Evolutionary conservation across 2,888 invertebrate genomes (phyloP), one percentile per base, ranked within the genome.

Genomic region (Amphipoea lucens): DNA sequence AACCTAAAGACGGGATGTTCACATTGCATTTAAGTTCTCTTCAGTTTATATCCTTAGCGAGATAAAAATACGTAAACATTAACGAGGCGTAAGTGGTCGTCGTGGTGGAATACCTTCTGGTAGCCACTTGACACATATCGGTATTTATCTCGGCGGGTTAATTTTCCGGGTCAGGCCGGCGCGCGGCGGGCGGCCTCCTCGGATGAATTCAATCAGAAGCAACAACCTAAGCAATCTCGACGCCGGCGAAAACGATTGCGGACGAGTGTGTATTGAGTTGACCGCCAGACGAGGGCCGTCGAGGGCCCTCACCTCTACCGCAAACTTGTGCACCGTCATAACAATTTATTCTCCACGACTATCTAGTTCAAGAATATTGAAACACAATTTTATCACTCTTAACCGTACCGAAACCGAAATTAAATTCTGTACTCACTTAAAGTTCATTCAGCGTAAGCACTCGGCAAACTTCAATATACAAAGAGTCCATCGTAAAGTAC

Each of bases 141-240:
- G 92, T 93, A 93, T 94, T 94, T 95, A 94, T 95, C 94, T 93
- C 92, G 92, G 91, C 89, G 92, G 93, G 95, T 94, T 95, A 95
- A 95, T 95, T 95, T 95, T 94, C 93, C 93, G 93, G 93, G 93
- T 93, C 93, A 92, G 90, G 88, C 92, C 85, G 89, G 86, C 90
- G 84, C 66, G 89, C 88, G 88, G 88, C 88, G 87, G 89, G 89
- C 89, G 89, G 89, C 76, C 88, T 65, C 89, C 90, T 92, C 90
- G 91, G 92, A 92, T 95, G 95, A 95, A 96, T 95, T 96, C 95
- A 96, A 96, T 96, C 96, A 96, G 93, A 94, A 94, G 94, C 95
- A 94, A 95, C 95, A 94, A 95, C 93, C 94, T 93, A 94, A 96
- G 94, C 95, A 96, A 96, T 96, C 95, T 94, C 94, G 93, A 89